Base-by-base conservation (phyloP, 1,140 invertebrate species). In the Cephus cinctus region DNA sequence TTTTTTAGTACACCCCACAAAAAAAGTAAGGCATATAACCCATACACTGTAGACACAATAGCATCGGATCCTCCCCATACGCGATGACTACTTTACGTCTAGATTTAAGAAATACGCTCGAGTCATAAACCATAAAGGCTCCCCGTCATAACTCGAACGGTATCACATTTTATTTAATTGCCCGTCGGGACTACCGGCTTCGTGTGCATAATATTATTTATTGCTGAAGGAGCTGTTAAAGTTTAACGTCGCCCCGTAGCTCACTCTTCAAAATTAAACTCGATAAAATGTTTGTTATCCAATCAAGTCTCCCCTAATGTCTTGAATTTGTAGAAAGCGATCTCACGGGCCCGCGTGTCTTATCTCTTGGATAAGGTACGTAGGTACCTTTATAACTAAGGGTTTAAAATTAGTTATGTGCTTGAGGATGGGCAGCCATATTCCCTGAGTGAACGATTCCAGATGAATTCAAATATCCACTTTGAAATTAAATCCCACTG, bases 161-260 rank as follows among this genome's bases (percentile, higher is more conserved):
- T 72, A 75, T 75, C 68, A 67, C 74, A 69, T 76, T 76, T 76
- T 76, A 76, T 76, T 76, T 76, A 76, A 76, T 76, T 76, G 74
- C 71, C 63, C 41, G 34, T 56, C 47, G 60, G 56, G 67, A 61
- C 59, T 59, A 57, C 49, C 51, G 48, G 36, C 56, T 35, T 56
- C 57, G 61, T 68, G 62, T 73, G 74, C 73, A 75, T 75, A 75
- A 75, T 75, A 73, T 75, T 76, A 76, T 76, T 76, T 76, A 76
- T 76, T 73, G 58, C 67, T 63, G 53, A 68, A 69, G 67, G 61
- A 65, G 69, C 65, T 68, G 68, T 76, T 75, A 73, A 73, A 66
- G 47, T 73, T 75, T 74, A 74, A 67, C 65, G 61, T 57, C 60
- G 39, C 21, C 35, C 50, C 61, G 57, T 62, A 63, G 62, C 57